phyloP scores from a whole-genome alignment of 2,888 invertebrate species.

The Nesidiocoris tenuis region DNA sequence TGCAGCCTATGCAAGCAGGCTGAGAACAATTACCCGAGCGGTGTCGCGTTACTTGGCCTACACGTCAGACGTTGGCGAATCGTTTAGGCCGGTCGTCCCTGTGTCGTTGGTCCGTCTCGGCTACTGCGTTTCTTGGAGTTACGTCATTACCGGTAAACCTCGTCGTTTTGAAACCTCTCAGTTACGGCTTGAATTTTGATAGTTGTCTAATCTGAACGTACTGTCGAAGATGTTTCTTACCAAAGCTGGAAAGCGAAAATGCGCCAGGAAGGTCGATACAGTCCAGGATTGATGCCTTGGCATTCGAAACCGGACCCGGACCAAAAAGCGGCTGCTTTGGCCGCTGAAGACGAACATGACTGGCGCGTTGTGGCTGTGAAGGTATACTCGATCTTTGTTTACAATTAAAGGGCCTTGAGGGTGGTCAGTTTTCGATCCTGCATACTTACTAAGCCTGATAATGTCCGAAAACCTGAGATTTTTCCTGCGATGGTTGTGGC shows the following conservation, averaged over 20 bases:
- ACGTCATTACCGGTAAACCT: slow-evolving; percentile 24
- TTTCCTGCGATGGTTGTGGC: too few species aligned
- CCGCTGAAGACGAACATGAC: slow-evolving; percentile 7
- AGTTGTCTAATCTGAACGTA: too few species aligned
- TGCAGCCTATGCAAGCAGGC: slow-evolving; percentile 20
- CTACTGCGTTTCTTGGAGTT: slow-evolving; percentile 28
- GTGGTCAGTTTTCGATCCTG: too few species aligned
- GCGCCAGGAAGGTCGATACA: slow-evolving; percentile 27
- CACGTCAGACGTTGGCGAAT: slow-evolving; percentile 30
- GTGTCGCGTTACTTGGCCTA: slow-evolving; percentile 19
- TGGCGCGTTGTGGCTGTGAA: slow-evolving; percentile 28
- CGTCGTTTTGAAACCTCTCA: too few species aligned
- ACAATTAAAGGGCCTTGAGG: too few species aligned
- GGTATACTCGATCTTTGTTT: too few species aligned
- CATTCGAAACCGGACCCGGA: slow-evolving; percentile 3
- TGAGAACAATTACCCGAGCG: neutral
- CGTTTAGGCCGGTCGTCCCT: slow-evolving; percentile 28
- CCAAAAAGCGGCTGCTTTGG: neutral
- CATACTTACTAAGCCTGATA: too few species aligned
- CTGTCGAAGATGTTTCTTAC: slow-evolving; percentile 26
- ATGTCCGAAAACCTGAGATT: too few species aligned
- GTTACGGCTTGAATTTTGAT: too few species aligned
- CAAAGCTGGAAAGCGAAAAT: slow-evolving; percentile 30
- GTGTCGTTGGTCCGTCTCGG: slow-evolving; percentile 16
- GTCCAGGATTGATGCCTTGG: slow-evolving; percentile 30